Conservation (phyloP, 2,113 vertebrate species). For the Rhinopomastus cyanomelas region DNA sequence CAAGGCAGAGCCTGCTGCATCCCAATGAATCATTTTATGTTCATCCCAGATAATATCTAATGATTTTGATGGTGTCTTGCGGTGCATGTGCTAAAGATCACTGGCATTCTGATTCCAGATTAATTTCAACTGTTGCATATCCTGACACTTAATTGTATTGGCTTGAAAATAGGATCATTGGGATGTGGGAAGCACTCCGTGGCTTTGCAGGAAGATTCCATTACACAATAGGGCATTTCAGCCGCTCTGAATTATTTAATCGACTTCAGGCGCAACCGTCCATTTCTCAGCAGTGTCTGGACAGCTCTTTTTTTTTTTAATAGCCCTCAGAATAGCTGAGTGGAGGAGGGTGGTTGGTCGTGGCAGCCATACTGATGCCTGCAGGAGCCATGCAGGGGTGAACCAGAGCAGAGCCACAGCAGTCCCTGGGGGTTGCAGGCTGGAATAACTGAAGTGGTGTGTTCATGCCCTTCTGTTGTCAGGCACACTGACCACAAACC, state of each 20-base stretch:
- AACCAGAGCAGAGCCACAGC: neutral
- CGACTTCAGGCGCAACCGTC: neutral
- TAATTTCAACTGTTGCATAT: neutral
- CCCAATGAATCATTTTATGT: neutral
- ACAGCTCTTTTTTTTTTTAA: neutral
- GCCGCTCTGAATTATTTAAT: slow-evolving; percentile 21
- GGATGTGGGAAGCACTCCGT: neutral
- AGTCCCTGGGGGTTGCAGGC: neutral
- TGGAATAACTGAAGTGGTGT: neutral
- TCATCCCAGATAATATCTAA: neutral
- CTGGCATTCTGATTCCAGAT: slow-evolving; percentile 27
- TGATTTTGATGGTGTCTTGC: neutral
- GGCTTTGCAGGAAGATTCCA: slow-evolving; percentile 11
- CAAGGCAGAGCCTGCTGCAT: neutral
- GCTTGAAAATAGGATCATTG: neutral
- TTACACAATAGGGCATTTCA: neutral
- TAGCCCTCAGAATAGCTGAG: neutral
- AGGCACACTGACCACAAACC: neutral
- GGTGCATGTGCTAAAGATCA: neutral
- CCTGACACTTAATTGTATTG: neutral
- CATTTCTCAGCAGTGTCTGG: slow-evolving; percentile 33
- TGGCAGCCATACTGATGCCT: neutral
- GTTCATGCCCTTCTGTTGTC: neutral
- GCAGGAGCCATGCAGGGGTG: neutral
- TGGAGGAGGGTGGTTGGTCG: neutral